Evolutionary conservation across 2,888 invertebrate genomes (phyloP), one percentile per base, ranked within the genome.

Genomic region (Hermaeophaga mercurialis): DNA sequence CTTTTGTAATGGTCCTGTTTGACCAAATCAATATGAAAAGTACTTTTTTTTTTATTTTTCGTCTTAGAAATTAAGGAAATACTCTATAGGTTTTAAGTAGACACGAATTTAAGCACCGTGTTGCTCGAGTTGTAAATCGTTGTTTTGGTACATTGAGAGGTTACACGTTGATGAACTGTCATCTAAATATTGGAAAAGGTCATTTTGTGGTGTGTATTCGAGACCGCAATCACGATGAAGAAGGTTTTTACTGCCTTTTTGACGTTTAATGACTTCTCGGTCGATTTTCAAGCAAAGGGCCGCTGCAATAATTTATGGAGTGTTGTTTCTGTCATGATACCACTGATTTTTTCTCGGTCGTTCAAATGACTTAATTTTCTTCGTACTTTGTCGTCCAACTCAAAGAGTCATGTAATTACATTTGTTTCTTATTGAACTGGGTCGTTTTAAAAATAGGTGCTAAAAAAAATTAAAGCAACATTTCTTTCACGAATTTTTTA

Each of bases 151-250:
- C 19, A 39, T 39, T 39, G 43, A 43, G 24, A 54, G 48, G 41
- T 34, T 41, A 54, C 33, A 34, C 19, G 34, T 43, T 54, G 43
- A 54, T 54, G 48, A 48, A 24, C 48, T 54, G 54, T 54, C 54
- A 48, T 43, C 18, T 54, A 54, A 54, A 54, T 54, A 54, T 48
- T 41, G 11, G 5, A 41, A 48, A 33, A 33, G 48, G 50, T 41
- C 15, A 17, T 19, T 47, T 50, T 50, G 41, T 19, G 50, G 48
- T 9, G 41, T 28, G 41, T 43, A 33, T 50, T 50, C 12, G 19
- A 41, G 14, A 22, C 50, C 50, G 50, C 50, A 50, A 50, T 50
- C 41, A 41, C 43, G 41, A 50, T 50, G 24, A 12, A 14, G 12
- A 44, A 28, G 12, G 8, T 33, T 47, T 43, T 43, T 43, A 43